Percentiles rank a stretch among this genome's conserved stretches.
Conservation (phyloP, 1,140 invertebrate genomes). For the Solenopsis fugax region DNA sequence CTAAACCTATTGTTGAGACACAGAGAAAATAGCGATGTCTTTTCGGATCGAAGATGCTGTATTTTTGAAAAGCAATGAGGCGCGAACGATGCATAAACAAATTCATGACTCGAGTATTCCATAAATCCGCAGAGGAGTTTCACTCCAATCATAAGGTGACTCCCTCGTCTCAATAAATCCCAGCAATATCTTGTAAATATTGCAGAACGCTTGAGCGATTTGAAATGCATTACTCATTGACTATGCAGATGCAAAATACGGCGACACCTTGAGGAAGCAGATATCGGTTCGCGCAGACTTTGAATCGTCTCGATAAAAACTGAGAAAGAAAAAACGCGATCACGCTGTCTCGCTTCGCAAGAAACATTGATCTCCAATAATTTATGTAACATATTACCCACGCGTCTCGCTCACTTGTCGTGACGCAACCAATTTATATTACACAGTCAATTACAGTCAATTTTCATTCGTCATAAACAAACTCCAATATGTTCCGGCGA, state of each 20-base stretch:
- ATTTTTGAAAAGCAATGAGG: background rate
- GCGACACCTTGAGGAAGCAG: background rate
- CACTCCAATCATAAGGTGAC: background rate
- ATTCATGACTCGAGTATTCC: background rate
- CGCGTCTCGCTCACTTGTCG: background rate
- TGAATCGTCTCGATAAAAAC: conserved; percentile 32
- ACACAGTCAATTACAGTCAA: conserved; percentile 19
- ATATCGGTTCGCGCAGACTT: conserved; percentile 2
- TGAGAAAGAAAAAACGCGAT: background rate
- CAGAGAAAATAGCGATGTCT: background rate
- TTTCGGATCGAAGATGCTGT: background rate
- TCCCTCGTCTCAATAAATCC: background rate
- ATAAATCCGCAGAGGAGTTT: background rate
- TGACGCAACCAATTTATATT: conserved; percentile 6
- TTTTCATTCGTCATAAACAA: conserved; percentile 33
- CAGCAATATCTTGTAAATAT: conserved; percentile 23
- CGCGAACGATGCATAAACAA: background rate
- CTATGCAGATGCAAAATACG: conserved; percentile 37
- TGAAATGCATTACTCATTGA: conserved; percentile 16
- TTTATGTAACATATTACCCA: conserved; percentile 32
- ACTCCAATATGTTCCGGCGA: conserved; percentile 9
- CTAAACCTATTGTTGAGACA: background rate
- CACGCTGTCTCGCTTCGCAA: background rate
- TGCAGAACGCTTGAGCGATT: conserved; percentile 1
- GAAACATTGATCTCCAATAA: conserved; percentile 32